Evolutionary conservation across 2,797 vertebrate genomes (phyloP), one percentile per base, ranked within the genome.

Genomic region (Chanos chanos): DNA sequence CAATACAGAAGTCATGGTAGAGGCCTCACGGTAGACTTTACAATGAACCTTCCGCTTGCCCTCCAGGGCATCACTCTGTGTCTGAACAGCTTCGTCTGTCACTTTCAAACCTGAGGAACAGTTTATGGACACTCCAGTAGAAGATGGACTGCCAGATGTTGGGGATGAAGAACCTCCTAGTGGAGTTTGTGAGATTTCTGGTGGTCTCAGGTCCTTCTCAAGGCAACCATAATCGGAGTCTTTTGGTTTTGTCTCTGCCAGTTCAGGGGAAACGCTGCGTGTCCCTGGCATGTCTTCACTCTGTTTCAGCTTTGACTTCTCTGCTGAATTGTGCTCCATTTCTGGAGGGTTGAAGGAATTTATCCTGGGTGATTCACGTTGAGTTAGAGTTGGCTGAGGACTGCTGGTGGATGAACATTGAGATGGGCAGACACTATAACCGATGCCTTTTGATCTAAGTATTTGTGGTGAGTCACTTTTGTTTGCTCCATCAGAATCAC

Each of bases 1-100:
- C 0, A 43, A n/a, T 3, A 86, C 82, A 63, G 76, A 75, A 0
- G 94, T 98, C 95, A 98, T 98, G 0, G 97, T 98, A 3, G 92
- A 90, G 0, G 78, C 92, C 73, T 98, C 96, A 65, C 73, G 89
- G 78, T 90, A 96, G 45, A 79, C 59, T 71, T 77, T 91, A 27
- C 79, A 73, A 21, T 45, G 64, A 62, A 74, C 77, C 1, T 10
- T 36, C 61, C 52, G 52, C 19, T 37, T 25, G 2, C 69, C 69
- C 33, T 68, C 63, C 7, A 21, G 40, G 18, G 13, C 25, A 25
- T 15, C 53, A 27, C 40, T 55, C 39, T 50, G 60, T 1, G 56
- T 61, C 50, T 70, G 66, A 13, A 61, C 19, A 22, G 61, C 60
- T 10, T 70, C 66, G 4, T 70, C 52, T 12, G 30, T 54, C 34